phyloP scores from a whole-genome alignment of 1,140 invertebrate genomes.

The Hycleus cichorii region DNA sequence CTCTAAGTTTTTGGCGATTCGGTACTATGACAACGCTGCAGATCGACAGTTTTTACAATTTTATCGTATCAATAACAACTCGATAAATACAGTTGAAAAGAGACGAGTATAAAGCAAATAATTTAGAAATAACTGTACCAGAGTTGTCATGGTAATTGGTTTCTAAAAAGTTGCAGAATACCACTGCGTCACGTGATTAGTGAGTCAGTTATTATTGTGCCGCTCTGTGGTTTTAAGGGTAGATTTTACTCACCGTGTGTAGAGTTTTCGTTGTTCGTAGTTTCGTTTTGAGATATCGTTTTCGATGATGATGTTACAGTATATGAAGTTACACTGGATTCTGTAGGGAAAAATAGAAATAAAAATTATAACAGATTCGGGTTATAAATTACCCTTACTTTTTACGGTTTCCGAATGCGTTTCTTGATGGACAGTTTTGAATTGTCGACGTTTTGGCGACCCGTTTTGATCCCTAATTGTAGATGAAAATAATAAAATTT shows the following conservation, averaged over 20 bases:
- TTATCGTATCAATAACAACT: too few relatives aligned
- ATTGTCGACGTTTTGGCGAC: conserved; percentile 31
- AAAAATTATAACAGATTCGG: neutral
- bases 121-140: too few relatives aligned
- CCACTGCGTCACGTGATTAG: too few relatives aligned
- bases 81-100: too few relatives aligned
- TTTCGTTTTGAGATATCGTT: neutral
- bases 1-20: too few relatives aligned
- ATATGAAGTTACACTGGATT: conserved; percentile 20
- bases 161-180: too few relatives aligned
- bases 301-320: conserved; percentile 6
- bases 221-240: too few relatives aligned
- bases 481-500: conserved; percentile 4
- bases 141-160: too few relatives aligned
- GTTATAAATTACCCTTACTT: conserved; percentile 18
- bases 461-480: conserved; percentile 22
- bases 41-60: too few relatives aligned
- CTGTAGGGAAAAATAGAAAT: neutral
- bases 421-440: conserved; percentile 32
- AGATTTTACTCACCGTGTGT: neutral
- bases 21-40: too few relatives aligned
- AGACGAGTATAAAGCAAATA: too few relatives aligned
- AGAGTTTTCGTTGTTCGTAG: neutral
- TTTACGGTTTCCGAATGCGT: conserved; percentile 32
- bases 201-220: too few relatives aligned